These are phyloP conservation scores for Eupithecia pulchellata DNA, from an alignment of 2,888 invertebrate genomes.

Conservation along the genomic window DNA sequence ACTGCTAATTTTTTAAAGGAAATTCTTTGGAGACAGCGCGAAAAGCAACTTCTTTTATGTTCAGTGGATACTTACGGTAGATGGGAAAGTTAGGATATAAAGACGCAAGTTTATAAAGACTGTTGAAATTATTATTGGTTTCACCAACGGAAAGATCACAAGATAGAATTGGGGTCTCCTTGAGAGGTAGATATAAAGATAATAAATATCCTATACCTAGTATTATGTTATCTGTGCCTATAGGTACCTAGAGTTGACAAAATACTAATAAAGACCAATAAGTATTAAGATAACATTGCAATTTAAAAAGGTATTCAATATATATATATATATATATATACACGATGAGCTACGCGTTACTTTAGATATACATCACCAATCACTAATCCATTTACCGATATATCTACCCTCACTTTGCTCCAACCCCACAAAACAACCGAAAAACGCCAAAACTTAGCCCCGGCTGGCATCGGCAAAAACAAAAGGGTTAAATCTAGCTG, in stretches of 20 bases:
- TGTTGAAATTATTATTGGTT: not conserved
- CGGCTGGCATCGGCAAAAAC: constrained; percentile 12
- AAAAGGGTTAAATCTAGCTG: constrained; percentile 47
- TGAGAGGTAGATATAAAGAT: not conserved
- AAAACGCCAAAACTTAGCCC: constrained; percentile 5
- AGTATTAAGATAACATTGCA: too few relatives aligned
- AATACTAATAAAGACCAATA: too few relatives aligned
- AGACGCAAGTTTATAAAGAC: not conserved
- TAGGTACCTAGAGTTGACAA: not conserved
- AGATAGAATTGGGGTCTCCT: not conserved
- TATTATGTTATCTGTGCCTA: too few relatives aligned
- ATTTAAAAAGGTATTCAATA: not conserved
- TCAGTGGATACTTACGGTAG: not conserved
- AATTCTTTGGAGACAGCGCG: constrained; percentile 15
- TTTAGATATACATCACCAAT: not conserved
- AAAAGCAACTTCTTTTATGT: not conserved
- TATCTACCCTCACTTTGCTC: not conserved
- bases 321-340: too few relatives aligned
- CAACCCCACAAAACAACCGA: constrained; percentile 5
- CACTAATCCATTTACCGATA: not conserved
- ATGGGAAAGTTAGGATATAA: not conserved
- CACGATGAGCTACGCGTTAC: too few relatives aligned
- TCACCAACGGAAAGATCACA: not conserved
- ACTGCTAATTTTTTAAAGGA: constrained; percentile 30
- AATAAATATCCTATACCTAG: too few relatives aligned